A percentile compares a stretch with the other conserved stretches of the same genome.
Evolutionary conservation across 2,113 vertebrate genomes (phyloP).

Genomic region (Sigmodon hispidus): DNA sequence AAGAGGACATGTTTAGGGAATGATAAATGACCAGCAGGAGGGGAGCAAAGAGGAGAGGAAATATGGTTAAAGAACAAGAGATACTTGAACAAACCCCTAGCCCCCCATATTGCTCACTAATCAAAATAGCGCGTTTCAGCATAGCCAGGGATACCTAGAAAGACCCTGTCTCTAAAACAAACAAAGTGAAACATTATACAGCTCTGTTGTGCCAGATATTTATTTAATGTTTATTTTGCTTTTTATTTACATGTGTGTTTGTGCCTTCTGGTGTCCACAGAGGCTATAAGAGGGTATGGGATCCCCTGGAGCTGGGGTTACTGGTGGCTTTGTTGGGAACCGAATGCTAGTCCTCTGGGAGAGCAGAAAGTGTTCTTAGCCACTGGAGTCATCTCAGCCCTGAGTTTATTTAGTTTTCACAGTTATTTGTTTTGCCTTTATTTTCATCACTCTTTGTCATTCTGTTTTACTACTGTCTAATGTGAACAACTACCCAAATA

Average conservation of each 20-base stretch:
- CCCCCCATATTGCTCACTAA: not conserved
- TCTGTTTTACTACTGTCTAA: slow-evolving; percentile 3
- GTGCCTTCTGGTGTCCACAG: not conserved
- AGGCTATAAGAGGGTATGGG: not conserved
- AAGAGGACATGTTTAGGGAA: not conserved
- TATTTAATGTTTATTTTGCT: not conserved
- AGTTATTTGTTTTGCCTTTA: slow-evolving; percentile 4
- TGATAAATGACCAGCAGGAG: not conserved
- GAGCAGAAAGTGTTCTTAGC: not conserved
- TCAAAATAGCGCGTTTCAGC: not conserved
- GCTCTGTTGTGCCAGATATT: not conserved
- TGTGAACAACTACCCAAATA: not conserved
- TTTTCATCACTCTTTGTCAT: slow-evolving; percentile 8
- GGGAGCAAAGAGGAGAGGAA: not conserved
- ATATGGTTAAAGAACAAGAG: not conserved
- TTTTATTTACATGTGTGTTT: not conserved
- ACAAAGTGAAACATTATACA: not conserved
- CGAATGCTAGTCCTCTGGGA: too few relatives aligned
- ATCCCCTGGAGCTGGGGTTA: not conserved
- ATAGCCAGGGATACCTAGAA: not conserved
- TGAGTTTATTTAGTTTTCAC: not conserved
- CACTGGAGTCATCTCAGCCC: not conserved
- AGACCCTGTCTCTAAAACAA: not conserved
- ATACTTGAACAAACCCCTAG: not conserved
- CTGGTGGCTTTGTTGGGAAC: not conserved